These are phyloP conservation scores for Microchrysa polita DNA, from an alignment of 2,888 invertebrate species.

Conservation along the genomic window DNA sequence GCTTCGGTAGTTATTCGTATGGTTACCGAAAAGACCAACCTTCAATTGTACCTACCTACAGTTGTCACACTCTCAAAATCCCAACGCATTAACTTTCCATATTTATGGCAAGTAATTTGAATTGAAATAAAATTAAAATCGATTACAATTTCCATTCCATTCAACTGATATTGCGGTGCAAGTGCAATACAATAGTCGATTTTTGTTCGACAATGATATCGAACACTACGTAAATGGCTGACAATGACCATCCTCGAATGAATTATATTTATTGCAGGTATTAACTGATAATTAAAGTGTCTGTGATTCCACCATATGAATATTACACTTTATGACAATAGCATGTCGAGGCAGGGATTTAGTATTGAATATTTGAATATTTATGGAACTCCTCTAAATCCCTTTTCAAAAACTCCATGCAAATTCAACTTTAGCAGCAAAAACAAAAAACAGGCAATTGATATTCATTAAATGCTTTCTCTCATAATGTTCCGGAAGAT, in stretches of 20 bases:
- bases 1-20: no score
- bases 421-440: neutral
- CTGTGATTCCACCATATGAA: neutral
- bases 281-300: slow-evolving; percentile 9
- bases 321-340: neutral
- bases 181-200: neutral
- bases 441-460: neutral
- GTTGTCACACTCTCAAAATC: no score
- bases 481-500: slow-evolving; percentile 9
- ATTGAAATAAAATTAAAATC: slow-evolving; percentile 26
- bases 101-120: slow-evolving; percentile 30
- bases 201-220: slow-evolving; percentile 8
- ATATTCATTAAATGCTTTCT: slow-evolving; percentile 9
- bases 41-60: no score
- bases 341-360: neutral
- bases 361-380: neutral
- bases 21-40: no score
- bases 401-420: neutral
- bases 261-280: neutral
- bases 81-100: slow-evolving; percentile 28
- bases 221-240: neutral
- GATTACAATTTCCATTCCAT: neutral
- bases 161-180: neutral
- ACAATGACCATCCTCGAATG: neutral
- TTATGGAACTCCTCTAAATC: neutral